Base-by-base conservation (phyloP, 2,797 vertebrate species). In the Kryptopterus vitreolus region DNA sequence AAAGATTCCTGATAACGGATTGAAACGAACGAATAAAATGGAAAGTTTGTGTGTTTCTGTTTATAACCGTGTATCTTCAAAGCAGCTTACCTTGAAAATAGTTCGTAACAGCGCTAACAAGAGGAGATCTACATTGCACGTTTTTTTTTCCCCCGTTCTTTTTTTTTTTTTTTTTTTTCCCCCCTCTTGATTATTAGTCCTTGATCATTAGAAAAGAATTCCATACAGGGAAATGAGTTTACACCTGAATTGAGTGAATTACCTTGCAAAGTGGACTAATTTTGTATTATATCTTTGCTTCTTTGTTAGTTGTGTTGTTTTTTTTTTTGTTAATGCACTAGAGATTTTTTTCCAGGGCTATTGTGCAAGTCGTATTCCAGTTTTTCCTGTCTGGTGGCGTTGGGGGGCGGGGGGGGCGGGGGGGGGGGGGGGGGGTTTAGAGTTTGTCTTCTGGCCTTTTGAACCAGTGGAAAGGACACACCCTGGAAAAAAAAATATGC, bases 291-390 rank as follows among this genome's bases (percentile, higher is more conserved):
- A 26, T 20, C 1, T 22, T 35, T 58, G 33, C 29, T 63, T 4
- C 12, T 35, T 22, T 22, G 46, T 35, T 24, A 46, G 22, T 77
- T 83, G 78, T 87, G 46, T 35, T 24, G 59, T 22, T 77, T 83
- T 77, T 87, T 84, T 82, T 88, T 53, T 78, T 83, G 86, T n/a
- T n/a, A n/a, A n/a, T n/a, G 90, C 87, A 81, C 53, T 11, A 80
- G 82, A 85, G 86, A 90, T 89, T 90, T 91, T 90, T 91, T 90
- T 85, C 82, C 69, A 63, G 83, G 72, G 62, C 66, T 75, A 86
- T 93, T 94, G 91, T 91, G 92, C 91, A 94, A 90, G 87, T 89
- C 88, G 86, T 85, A 86, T 92, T 95, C 93, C 92, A 90, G 94
- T 94, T 94, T 94, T 95, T 94, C 93, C 90, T 90, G 94, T 92